Base-by-base conservation (phyloP, 30 jellyfish, hydroid and myxozoan genomes). In the Nemopilema nomurai region DNA sequence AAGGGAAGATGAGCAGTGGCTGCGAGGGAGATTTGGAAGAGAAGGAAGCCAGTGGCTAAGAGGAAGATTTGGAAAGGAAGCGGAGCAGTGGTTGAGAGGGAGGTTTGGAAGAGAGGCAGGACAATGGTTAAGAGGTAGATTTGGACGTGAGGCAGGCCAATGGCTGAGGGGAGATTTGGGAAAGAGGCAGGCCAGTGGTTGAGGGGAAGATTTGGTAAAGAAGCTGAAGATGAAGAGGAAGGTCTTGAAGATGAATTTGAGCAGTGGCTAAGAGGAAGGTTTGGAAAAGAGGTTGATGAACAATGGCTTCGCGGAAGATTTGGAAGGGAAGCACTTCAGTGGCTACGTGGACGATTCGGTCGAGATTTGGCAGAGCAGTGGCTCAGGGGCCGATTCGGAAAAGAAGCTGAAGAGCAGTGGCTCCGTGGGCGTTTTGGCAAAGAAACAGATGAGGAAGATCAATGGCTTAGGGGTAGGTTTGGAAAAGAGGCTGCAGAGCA, bases 161-260 rank as follows among this genome's bases (percentile, higher is more conserved):
- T 88, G 91, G 91, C 84, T 88, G 49, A 31, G 91, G 41, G 96
- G 96, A 49, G 70, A 91, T 7, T 88, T 88, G 50, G 96, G 96
- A 41, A 75, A 70, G 77, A 18, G 21, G 77, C 24, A 16, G 83
- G 77, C 31, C 97, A 90, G 63, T 90, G 92, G 93, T 80, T 90
- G 67, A 80, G 88, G 24, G 97, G 97, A 20, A 90, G 97, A 20
- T 90, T 90, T 83, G 97, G 97, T 27, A 64, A 85, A 51, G 97
- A 90, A 17, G 91, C 65, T 21, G n/a, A n/a, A n/a, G n/a, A n/a
- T n/a, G n/a, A n/a, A n/a, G n/a, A n/a, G n/a, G n/a, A n/a, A n/a
- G n/a, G n/a, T n/a, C n/a, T n/a, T n/a, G n/a, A n/a, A n/a, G n/a
- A n/a, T n/a, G n/a, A n/a, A n/a, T 7, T 23, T 16, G 94, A 82